Evolutionary conservation across 2,797 vertebrate genomes (phyloP), one percentile per base, ranked within the genome.

Genomic region (Liasis olivaceus): DNA sequence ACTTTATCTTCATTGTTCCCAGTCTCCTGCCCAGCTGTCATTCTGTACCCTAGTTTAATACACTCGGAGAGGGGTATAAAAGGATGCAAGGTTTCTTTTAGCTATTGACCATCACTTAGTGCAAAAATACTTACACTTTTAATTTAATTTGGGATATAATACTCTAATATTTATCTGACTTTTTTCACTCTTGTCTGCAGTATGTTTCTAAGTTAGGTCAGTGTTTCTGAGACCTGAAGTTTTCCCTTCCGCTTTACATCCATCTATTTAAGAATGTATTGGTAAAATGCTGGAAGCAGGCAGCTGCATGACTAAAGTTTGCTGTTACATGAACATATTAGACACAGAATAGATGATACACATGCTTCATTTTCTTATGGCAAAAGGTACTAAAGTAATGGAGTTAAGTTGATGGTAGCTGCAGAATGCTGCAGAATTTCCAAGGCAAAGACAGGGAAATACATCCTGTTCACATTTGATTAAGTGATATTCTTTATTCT

Each of bases 1-100:
- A 95, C 97, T 97, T 96, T 96, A 97, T 96, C 97, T 95, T 94
- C 96, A 97, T 97, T 97, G 96, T 97, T 97, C 95, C 94, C 95
- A 91, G 95, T 93, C 95, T 97, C 93, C 96, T 96, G 94, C 94
- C 95, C 94, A 96, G 96, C 96, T 96, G 95, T 95, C 91, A 89
- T 95, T 93, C 93, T 9, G 64, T 92, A 93, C 91, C 54, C 94
- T 95, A 89, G 89, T 95, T 93, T 88, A 95, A 94, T 88, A 47
- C 89, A 86, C 93, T 89, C 22, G 93, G 92, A 36, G 91, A 22
- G 87, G 91, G 2, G 89, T 36, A 89, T 8, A 31, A 92, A 94
- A 94, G 94, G 95, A 95, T 51, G 91, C 58, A 20, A 93, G 59
- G 9, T 13, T 56, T 72, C 2, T 22, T 69, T 62, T 9, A 26